Evolutionary conservation across 2,113 vertebrate species (phyloP), one percentile per base, ranked within the genome.

Genomic region (Albula goreensis): DNA sequence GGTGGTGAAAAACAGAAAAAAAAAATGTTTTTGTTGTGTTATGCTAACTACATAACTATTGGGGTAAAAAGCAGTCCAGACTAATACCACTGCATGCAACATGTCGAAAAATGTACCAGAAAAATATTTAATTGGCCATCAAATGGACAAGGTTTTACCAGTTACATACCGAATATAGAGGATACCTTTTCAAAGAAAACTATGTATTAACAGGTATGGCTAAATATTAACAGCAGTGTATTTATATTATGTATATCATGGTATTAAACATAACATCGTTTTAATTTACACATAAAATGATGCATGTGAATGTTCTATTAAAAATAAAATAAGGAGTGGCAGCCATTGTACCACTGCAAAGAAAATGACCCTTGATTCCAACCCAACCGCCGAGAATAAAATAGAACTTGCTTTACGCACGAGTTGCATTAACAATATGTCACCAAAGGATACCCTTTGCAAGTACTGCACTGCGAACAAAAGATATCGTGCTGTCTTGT

Each of bases 361-460:
- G 50, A 84, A 84, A 74, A 74, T 74, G 48, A 50, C 83, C 13
- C 49, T 53, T 77, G 10, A 10, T 31, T 22, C n/a, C 66, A 52
- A 5, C 31, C 13, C 11, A 84, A 84, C 78, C 66, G 51, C 41
- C 50, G 25, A 25, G 19, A 11, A 15, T 48, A 52, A 7, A 49
- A 78, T 5, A 56, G 22, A 25, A 53, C 19, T 77, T 50, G n/a
- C 50, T 52, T 80, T 56, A 80, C 5, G 19, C 49, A 80, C 0
- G 8, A 80, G 22, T 77, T 11, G 84, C 78, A 63, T 48, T 52
- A 79, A 85, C 77, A 56, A 25, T 48, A 80, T 79, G 78, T 66
- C 79, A 60, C 22, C 50, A 22, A 53, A 11, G 56, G 78, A 31
- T 60, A 51, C 57, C 17, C 84, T 13, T 19, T n/a, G 41, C 17